Evolutionary conservation across 2,113 vertebrate genomes (phyloP), one percentile per base, ranked within the genome.

Genomic region (Megalops atlanticus): DNA sequence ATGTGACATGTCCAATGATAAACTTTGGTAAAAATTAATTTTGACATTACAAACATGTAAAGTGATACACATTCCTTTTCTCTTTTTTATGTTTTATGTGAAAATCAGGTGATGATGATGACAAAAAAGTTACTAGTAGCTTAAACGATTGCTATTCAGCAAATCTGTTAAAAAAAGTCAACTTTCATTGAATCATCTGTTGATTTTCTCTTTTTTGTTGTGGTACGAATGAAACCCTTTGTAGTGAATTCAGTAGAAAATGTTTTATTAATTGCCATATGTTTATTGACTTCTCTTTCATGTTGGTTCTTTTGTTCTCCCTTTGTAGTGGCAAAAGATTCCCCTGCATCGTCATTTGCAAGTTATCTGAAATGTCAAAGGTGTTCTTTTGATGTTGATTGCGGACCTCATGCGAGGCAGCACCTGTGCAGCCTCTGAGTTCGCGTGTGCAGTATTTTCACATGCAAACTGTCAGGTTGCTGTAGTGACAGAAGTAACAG

Each of bases 231-330:
- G 95, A 95, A 84, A 72, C 90, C 94, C 94, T 96, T 96, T 96
- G 95, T 96, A 95, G 94, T 93, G 93, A 95, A 95, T 96, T 96
- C 95, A 95, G 81, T 94, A 94, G 94, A 95, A 95, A 95, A 96
- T 96, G 95, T 96, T 96, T 96, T 96, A 96, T 96, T 96, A 96
- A 96, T 96, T 96, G 93, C 95, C 95, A 95, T 96, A 96, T 96
- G 95, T 96, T 96, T 96, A 96, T 96, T 96, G 95, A 95, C 96
- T 96, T 95, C 94, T 95, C 95, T 96, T 96, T 96, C 95, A 96
- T 95, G 95, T 95, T 93, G 88, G 92, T 95, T 95, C 95, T 96
- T 96, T 96, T 96, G 95, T 96, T 96, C 95, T 96, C 93, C 91
- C 95, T 95, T 96, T 96, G 95, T 96, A 95, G 95, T 96, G 95